phyloP scores from a whole-genome alignment of 2,888 invertebrate genomes.

The Lepas anatifera region DNA sequence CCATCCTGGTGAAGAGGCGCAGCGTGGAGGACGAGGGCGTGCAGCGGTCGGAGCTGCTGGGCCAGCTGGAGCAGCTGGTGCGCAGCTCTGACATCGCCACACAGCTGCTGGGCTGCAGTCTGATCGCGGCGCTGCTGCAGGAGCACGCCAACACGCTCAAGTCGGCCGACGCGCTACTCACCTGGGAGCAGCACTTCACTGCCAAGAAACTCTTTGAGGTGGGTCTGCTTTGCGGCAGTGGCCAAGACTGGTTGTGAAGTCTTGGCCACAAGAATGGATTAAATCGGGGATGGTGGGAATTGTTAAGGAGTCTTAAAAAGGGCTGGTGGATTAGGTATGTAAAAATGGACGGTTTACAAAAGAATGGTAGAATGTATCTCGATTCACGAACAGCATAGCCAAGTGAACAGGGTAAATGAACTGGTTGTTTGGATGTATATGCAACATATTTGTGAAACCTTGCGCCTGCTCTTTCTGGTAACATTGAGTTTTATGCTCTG shows the following conservation, averaged over 20 bases:
- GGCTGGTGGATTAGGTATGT: no score
- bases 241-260: constrained; percentile 10
- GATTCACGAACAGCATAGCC: no score
- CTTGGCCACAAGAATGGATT: no score
- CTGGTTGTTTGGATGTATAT: no score
- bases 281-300: no score
- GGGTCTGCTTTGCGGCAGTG: constrained; percentile 14
- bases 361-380: no score
- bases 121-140: constrained; percentile 70
- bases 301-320: no score
- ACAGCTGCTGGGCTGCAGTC: constrained; percentile 72
- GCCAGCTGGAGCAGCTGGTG: constrained; percentile 64
- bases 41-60: constrained; percentile 52
- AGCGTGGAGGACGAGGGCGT: constrained; percentile 60
- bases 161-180: constrained; percentile 72
- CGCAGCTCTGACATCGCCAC: constrained; percentile 50
- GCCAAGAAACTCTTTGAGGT: constrained; percentile 75
- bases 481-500: no score
- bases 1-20: constrained; percentile 74
- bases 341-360: no score
- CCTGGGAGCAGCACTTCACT: constrained; percentile 75
- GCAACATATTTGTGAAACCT: no score
- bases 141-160: constrained; percentile 76
- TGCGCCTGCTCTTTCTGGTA: no score
- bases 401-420: no score